phyloP scores from a whole-genome alignment of 53 echinoderm and acorn worm genomes.

The Astropecten irregularis region DNA sequence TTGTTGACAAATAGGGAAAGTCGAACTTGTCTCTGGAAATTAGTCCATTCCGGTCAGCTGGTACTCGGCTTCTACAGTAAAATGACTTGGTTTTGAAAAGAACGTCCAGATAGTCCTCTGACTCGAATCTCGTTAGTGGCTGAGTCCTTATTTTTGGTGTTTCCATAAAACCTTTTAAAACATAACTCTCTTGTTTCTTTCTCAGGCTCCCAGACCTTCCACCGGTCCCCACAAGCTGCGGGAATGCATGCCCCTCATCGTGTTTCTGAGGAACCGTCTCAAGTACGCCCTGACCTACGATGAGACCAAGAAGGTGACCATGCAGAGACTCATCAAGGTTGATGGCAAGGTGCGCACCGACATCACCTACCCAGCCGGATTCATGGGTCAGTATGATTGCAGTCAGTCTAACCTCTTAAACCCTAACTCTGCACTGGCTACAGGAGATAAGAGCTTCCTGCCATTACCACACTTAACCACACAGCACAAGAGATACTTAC shows the following conservation, averaged over 20 bases:
- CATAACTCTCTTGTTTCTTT: no score
- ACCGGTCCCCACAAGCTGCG: conserved; percentile 97
- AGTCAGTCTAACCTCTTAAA: background rate
- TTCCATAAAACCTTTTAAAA: no score
- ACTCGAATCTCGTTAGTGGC: no score
- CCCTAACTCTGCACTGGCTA: background rate
- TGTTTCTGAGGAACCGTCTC: conserved; percentile 96
- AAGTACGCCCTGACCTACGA: conserved; percentile 96
- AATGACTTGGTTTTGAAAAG: no score
- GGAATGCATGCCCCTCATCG: conserved; percentile 94
- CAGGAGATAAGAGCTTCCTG: background rate
- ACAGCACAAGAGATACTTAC: no score
- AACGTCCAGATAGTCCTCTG: no score
- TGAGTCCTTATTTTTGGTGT: no score
- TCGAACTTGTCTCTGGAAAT: no score
- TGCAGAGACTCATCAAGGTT: conserved; percentile 98
- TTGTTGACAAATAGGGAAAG: background rate
- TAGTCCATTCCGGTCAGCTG: no score
- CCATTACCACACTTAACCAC: no score
- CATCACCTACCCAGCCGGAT: conserved; percentile 91
- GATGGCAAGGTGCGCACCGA: conserved; percentile 99
- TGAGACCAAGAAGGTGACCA: conserved; percentile 96
- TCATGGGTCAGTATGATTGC: conserved; percentile 87
- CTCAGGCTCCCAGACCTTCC: conserved; percentile 95
- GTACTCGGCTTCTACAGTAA: no score